Conservation (phyloP, 1,140 invertebrate species). For the Trichomalopsis sarcophagae region DNA sequence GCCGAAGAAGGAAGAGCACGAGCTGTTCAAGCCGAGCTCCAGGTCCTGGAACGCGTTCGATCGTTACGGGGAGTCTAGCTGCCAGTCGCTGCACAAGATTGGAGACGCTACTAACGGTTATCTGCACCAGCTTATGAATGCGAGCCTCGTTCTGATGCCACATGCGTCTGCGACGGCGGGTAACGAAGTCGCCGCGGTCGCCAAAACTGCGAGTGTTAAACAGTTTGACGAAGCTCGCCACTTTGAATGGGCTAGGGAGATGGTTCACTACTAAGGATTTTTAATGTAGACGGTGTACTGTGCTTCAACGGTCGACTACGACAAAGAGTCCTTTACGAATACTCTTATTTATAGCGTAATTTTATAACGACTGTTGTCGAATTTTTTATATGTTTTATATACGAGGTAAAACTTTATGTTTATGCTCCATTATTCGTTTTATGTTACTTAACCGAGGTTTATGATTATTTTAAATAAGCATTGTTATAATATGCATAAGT, state of each 20-base stretch:
- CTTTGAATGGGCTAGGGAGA: conserved; percentile 42
- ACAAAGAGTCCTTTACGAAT: neutral
- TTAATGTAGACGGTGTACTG: neutral
- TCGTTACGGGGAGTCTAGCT: neutral
- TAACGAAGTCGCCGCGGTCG: neutral
- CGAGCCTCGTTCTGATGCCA: conserved; percentile 8
- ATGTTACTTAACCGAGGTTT: neutral
- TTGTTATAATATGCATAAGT: neutral
- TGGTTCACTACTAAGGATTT: conserved; percentile 25
- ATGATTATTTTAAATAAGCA: neutral
- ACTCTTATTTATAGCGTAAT: neutral
- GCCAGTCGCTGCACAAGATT: conserved; percentile 7
- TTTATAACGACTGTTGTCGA: too few relatives aligned
- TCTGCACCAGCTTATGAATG: neutral
- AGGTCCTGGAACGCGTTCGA: conserved; percentile 13
- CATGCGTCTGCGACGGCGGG: neutral
- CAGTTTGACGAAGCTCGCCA: conserved; percentile 41
- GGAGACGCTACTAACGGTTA: conserved; percentile 11
- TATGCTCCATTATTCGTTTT: neutral
- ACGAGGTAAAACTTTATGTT: neutral
- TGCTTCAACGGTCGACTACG: too few relatives aligned
- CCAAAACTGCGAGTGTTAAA: neutral
- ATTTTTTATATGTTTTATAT: too few relatives aligned
- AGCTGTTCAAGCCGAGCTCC: neutral
- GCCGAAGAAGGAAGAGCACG: neutral